phyloP scores from a whole-genome alignment of 2,888 invertebrate genomes.

The Drosophila demipolita region DNA sequence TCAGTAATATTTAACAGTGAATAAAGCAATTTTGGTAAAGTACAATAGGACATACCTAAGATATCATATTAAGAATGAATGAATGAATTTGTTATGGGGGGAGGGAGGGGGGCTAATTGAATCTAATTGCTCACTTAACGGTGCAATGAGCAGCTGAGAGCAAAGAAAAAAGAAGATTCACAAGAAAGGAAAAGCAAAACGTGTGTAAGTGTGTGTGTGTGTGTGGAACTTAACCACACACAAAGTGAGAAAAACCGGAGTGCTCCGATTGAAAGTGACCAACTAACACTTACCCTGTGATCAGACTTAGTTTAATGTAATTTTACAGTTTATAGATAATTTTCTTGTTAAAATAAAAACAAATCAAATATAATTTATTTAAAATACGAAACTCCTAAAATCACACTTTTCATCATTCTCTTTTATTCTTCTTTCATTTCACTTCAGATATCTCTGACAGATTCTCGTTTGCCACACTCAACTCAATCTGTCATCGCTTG shows the following conservation, averaged over 20 bases:
- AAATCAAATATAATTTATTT: no score
- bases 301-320: neutral
- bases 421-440: no score
- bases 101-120: conserved; percentile 84
- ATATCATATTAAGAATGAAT: conserved; percentile 14
- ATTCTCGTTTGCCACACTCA: no score
- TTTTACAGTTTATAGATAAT: neutral
- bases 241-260: neutral
- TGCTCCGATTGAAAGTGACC: neutral
- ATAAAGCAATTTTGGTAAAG: neutral
- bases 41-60: neutral
- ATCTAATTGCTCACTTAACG: conserved; percentile 84
- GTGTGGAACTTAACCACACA: conserved; percentile 8
- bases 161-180: conserved; percentile 23
- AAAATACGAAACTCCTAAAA: no score
- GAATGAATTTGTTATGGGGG: conserved; percentile 25
- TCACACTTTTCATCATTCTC: no score
- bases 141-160: conserved; percentile 81
- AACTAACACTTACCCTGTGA: neutral
- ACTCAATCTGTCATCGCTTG: no score
- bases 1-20: no score
- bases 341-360: neutral
- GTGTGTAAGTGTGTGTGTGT: conserved; percentile 2
- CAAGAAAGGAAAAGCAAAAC: conserved; percentile 44
- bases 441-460: no score